A percentile compares a stretch with the other conserved stretches of the same genome.
Evolutionary conservation across 2,113 vertebrate genomes (phyloP).

Genomic region (Laticauda colubrina): DNA sequence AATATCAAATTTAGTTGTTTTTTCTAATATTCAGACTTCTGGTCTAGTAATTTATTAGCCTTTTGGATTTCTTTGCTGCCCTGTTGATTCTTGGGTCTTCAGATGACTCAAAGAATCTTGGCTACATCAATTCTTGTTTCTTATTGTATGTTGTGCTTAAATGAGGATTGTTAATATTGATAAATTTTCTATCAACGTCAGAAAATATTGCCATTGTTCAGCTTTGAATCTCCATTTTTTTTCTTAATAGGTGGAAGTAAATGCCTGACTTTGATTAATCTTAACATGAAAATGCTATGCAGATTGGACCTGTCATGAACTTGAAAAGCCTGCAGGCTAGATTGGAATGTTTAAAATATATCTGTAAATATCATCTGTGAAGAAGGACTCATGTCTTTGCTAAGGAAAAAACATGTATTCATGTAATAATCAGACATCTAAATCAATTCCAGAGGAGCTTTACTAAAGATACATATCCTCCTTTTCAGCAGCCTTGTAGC

Average conservation of each 20-base stretch:
- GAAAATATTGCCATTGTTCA: not conserved
- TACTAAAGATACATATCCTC: not conserved
- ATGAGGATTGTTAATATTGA: not conserved
- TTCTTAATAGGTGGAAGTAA: not conserved
- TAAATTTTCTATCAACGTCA: not conserved
- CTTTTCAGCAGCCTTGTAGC: not conserved
- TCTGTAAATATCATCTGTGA: not conserved
- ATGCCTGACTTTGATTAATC: not conserved
- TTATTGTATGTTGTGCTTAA: not conserved
- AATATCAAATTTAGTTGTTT: not conserved
- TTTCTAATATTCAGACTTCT: not conserved
- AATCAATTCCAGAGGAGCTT: not conserved
- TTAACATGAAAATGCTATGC: not conserved
- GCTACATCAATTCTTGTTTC: not conserved
- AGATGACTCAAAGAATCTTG: not conserved
- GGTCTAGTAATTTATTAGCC: not conserved
- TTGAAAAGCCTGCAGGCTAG: not conserved
- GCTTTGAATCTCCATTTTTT: not conserved
- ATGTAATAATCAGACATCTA: not conserved
- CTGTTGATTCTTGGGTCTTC: not conserved
- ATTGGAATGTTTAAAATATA: not conserved
- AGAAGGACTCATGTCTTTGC: not conserved
- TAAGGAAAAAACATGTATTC: not conserved
- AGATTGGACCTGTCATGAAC: not conserved
- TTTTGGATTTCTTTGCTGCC: not conserved